phyloP scores from a whole-genome alignment of 1,140 invertebrate genomes.

The Heliconius congener region DNA sequence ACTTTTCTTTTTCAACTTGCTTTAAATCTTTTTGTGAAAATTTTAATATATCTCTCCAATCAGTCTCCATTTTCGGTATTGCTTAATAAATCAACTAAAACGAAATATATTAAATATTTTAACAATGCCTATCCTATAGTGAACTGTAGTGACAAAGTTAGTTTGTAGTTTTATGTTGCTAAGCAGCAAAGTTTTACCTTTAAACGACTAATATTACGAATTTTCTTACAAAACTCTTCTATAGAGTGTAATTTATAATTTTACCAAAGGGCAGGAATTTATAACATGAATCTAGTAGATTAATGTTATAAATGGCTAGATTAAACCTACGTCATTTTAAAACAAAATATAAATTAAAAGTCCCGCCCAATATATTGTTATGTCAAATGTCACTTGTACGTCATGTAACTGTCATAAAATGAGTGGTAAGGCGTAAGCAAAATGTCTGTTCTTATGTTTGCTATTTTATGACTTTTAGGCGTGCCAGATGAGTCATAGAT shows the following conservation, averaged over 20 bases:
- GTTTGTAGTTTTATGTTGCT: conserved; percentile 43
- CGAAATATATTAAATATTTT: not conserved
- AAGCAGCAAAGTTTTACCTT: conserved; percentile 40
- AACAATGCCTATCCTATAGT: not conserved
- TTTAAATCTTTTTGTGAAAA: conserved; percentile 81
- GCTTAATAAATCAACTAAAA: not conserved
- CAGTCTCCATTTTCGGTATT: conserved; percentile 72
- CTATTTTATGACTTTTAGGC: no score
- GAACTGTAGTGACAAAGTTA: not conserved
- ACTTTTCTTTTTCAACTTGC: conserved; percentile 83
- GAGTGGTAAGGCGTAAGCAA: conserved; percentile 37
- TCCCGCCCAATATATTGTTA: not conserved
- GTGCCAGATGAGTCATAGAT: no score
- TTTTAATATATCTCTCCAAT: conserved; percentile 83
- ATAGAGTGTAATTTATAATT: not conserved
- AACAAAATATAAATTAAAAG: not conserved
- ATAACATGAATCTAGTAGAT: not conserved
- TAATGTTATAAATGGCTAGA: no score
- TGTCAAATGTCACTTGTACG: not conserved
- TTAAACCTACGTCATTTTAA: not conserved
- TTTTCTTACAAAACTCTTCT: not conserved
- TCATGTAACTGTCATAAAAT: not conserved
- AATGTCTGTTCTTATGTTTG: conserved; percentile 21
- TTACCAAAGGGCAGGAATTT: not conserved
- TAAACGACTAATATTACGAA: not conserved